Percentiles rank a stretch among this genome's conserved stretches.
These are phyloP conservation scores for Pantelozetes paolii DNA, from an alignment of 2,888 invertebrate species.

Conservation along the genomic window DNA sequence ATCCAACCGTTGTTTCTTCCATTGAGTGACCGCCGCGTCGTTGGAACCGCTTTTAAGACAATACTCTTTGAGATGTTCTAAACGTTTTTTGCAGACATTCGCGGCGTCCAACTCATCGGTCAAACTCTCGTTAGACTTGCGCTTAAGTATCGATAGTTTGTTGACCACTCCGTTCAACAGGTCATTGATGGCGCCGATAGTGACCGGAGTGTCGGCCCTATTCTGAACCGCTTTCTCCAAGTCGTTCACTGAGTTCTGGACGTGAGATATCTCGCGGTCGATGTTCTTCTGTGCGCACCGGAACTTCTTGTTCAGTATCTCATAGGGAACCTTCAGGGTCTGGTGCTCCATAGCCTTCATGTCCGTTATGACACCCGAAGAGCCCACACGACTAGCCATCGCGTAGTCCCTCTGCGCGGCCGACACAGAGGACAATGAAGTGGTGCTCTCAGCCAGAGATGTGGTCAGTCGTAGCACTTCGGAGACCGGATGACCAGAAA, in stretches of 20 bases:
- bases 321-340: slow-evolving; percentile 96
- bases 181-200: slow-evolving; percentile 68
- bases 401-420: background rate
- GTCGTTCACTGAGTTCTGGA: slow-evolving; percentile 71
- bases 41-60: slow-evolving; percentile 25
- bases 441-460: background rate
- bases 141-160: slow-evolving; percentile 78
- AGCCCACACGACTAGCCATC: background rate
- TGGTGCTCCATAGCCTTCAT: slow-evolving; percentile 91
- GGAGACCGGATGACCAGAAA: background rate
- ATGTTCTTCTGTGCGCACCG: slow-evolving; percentile 88
- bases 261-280: slow-evolving; percentile 85
- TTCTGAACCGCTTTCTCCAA: slow-evolving; percentile 65
- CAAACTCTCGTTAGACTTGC: slow-evolving; percentile 90
- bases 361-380: slow-evolving; percentile 59
- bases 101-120: slow-evolving; percentile 86
- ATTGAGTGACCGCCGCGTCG: slow-evolving; percentile 62
- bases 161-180: slow-evolving; percentile 83
- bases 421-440: slow-evolving; percentile 3
- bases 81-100: slow-evolving; percentile 79
- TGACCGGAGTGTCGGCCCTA: slow-evolving; percentile 47
- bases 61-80: slow-evolving; percentile 80
- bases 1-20: slow-evolving; percentile 81
- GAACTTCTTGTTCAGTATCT: slow-evolving; percentile 94
- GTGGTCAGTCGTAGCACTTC: slow-evolving; percentile 21